A percentile compares a stretch with the other conserved stretches of the same genome.
phyloP scores from a whole-genome alignment of 2,113 vertebrate species.

The Lagopus muta region DNA sequence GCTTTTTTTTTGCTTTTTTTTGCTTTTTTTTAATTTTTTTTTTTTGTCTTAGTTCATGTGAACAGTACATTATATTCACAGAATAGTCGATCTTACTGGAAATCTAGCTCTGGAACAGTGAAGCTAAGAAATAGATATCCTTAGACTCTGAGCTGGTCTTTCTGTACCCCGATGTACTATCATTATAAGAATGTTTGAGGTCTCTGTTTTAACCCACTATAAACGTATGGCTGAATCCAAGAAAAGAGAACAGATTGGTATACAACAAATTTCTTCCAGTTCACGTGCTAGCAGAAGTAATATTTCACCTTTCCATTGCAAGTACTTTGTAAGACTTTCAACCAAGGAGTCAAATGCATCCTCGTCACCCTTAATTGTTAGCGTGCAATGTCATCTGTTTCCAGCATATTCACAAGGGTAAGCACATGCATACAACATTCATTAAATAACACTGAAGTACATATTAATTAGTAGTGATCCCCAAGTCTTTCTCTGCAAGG shows the following conservation, averaged over 20 bases:
- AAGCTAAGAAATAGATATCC: not conserved
- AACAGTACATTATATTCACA: not conserved
- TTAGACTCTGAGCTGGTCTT: not conserved
- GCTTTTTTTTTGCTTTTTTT: not conserved
- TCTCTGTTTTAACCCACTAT: not conserved
- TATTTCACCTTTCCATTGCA: not conserved
- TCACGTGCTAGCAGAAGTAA: not conserved
- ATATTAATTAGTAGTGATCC: not conserved
- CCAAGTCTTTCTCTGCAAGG: too few relatives aligned
- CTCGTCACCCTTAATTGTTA: not conserved
- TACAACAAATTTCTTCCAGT: not conserved
- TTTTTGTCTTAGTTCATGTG: not conserved
- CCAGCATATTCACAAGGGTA: not conserved
- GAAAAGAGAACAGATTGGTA: not conserved
- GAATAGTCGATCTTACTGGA: not conserved
- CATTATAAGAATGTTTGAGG: fast-evolving
- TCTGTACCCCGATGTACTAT: not conserved
- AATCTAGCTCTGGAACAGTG: not conserved
- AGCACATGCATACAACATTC: not conserved
- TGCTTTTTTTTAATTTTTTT: too few relatives aligned
- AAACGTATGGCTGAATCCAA: not conserved
- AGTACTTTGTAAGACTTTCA: not conserved
- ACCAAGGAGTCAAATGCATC: not conserved
- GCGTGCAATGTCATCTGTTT: fast-evolving
- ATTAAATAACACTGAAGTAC: not conserved